Base-by-base conservation (phyloP, 2,888 invertebrate species). In the Dascillus cervinus region DNA sequence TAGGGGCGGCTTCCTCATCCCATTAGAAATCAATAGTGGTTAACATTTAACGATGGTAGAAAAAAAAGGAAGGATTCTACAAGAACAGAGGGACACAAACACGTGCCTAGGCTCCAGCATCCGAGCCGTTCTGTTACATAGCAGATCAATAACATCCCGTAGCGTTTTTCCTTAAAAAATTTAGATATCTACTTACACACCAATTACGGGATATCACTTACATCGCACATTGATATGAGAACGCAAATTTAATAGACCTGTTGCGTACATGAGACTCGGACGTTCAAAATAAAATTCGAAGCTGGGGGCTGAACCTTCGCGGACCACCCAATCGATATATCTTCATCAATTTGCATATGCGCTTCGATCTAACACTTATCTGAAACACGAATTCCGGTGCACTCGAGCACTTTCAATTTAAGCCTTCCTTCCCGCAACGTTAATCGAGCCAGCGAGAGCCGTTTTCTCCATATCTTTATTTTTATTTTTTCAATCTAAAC, bases 1-100 rank as follows among this genome's bases (percentile, higher is more conserved):
- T 65, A 62, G 53, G 62, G 62, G 58, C 64, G 52, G 63, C 64
- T 62, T 62, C 60, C 55, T 61, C 59, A 58, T 57, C 57, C 60
- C 61, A 60, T 62, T 55, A 59, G 55, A 61, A 57, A 62, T 61
- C 62, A 61, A 62, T 58, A 62, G 55, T 58, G 53, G 56, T 58
- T 55, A 56, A 60, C 56, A 61, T 59, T n/a, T n/a, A n/a, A n/a
- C n/a, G n/a, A n/a, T n/a, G n/a, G n/a, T 58, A 59, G 57, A 56
- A 58, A 52, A 54, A 51, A 60, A 58, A 52, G 55, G 55, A 56
- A 58, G 57, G 56, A 56, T 53, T 58, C 60, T 61, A 60, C 58
- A 58, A 61, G 56, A 60, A 55, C 50, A 58, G 49, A 55, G 57
- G 56, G 55, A 49, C 45, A 48, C 47, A 52, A 53, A 56, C 60